Conservation (phyloP, 2,113 vertebrate genomes). For the Crocuta crocuta region DNA sequence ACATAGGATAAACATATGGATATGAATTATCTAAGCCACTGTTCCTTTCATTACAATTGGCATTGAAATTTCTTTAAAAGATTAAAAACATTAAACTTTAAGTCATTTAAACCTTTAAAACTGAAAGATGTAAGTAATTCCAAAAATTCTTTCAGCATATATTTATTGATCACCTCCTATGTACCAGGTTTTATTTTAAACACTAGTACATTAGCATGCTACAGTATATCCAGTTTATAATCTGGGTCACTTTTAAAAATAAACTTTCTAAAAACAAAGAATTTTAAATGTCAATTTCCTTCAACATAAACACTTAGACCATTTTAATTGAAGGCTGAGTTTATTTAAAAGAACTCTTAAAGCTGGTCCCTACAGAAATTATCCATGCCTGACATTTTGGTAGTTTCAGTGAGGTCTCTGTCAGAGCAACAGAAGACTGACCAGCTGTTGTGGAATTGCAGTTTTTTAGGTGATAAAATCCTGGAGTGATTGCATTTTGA, state of each 20-base stretch:
- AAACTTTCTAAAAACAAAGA: background rate
- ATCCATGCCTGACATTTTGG: background rate
- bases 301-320: background rate
- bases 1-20: background rate
- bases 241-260: background rate
- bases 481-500: slow-evolving; percentile 14
- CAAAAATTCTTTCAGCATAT: background rate
- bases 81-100: slow-evolving; percentile 29
- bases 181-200: background rate
- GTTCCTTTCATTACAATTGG: background rate
- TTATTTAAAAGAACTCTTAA: slow-evolving; percentile 15
- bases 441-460: background rate
- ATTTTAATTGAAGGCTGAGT: background rate
- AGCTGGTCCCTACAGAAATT: background rate
- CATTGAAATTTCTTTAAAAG: background rate
- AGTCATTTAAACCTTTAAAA: background rate
- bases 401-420: background rate
- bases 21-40: background rate
- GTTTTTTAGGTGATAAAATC: background rate
- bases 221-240: background rate
- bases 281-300: slow-evolving; percentile 11
- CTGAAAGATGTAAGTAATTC: background rate
- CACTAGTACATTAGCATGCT: background rate
- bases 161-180: background rate
- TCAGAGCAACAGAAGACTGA: background rate